A percentile compares a stretch with the other conserved stretches of the same genome.
These are phyloP conservation scores for Crotalus horridus DNA, from an alignment of 2,113 vertebrate genomes.

Conservation along the genomic window DNA sequence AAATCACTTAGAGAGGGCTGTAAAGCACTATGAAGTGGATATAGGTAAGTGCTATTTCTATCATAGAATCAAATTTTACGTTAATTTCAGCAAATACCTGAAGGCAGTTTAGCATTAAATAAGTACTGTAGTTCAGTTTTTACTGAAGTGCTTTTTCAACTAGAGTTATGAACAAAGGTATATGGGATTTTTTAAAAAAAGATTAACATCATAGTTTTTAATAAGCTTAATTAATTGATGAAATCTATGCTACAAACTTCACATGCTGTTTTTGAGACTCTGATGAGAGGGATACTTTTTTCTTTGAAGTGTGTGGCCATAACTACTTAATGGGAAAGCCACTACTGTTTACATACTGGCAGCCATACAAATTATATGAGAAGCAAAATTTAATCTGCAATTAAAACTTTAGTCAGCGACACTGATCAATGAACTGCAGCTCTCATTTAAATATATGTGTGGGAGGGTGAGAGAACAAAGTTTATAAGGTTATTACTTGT, in stretches of 20 bases:
- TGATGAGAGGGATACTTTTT: not conserved
- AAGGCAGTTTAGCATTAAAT: not conserved
- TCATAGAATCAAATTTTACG: not conserved
- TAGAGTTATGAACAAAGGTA: not conserved
- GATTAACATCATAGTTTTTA: not conserved
- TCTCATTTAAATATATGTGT: not conserved
- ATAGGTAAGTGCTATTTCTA: too few relatives aligned
- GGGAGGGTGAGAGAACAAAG: not conserved
- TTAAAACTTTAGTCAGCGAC: not conserved
- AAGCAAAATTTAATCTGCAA: not conserved
- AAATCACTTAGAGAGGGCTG: too few relatives aligned
- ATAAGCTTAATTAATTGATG: conserved; percentile 11
- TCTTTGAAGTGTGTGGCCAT: not conserved
- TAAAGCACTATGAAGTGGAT: too few relatives aligned
- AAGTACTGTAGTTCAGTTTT: not conserved
- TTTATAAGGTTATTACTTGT: not conserved
- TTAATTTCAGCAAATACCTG: not conserved
- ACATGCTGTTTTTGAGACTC: not conserved
- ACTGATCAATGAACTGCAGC: not conserved
- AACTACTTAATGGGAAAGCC: not conserved
- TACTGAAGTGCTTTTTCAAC: not conserved
- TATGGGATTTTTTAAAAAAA: not conserved
- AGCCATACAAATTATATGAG: not conserved
- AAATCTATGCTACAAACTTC: not conserved
- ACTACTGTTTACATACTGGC: not conserved